phyloP scores from a whole-genome alignment of 2,113 vertebrate genomes.

The Lampris incognitus region DNA sequence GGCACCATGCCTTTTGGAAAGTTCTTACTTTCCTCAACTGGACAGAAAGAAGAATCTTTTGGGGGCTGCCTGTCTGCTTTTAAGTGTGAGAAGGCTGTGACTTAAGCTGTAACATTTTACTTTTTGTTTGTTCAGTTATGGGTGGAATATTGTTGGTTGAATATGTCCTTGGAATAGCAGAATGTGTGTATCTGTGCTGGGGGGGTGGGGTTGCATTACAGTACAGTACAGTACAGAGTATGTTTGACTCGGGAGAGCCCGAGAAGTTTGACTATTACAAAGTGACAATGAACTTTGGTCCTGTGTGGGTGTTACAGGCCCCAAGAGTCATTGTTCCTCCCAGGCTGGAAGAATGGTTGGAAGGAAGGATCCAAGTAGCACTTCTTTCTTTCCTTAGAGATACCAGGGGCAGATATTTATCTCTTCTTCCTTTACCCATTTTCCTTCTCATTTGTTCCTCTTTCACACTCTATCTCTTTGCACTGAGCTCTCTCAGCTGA shows the following conservation, averaged over 20 bases:
- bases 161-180: neutral
- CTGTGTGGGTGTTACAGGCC: conserved; percentile 5
- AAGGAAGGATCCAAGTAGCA: neutral
- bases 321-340: neutral
- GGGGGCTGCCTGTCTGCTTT: too few relatives aligned
- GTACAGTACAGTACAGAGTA: neutral
- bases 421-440: conserved; percentile 10
- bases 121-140: neutral
- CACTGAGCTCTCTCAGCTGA: conserved; percentile 56
- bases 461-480: conserved; percentile 49
- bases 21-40: too few relatives aligned
- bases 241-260: neutral
- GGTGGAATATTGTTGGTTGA: neutral
- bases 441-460: conserved; percentile 17
- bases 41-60: too few relatives aligned
- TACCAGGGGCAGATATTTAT: neutral
- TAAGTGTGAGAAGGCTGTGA: neutral
- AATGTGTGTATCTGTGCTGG: neutral
- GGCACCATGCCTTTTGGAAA: too few relatives aligned
- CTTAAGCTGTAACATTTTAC: neutral
- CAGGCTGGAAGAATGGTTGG: neutral
- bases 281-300: neutral
- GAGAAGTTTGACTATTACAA: neutral
- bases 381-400: neutral
- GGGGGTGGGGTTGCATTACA: neutral